phyloP scores from a whole-genome alignment of 1,140 invertebrate genomes.

The Drosophila repletoides region DNA sequence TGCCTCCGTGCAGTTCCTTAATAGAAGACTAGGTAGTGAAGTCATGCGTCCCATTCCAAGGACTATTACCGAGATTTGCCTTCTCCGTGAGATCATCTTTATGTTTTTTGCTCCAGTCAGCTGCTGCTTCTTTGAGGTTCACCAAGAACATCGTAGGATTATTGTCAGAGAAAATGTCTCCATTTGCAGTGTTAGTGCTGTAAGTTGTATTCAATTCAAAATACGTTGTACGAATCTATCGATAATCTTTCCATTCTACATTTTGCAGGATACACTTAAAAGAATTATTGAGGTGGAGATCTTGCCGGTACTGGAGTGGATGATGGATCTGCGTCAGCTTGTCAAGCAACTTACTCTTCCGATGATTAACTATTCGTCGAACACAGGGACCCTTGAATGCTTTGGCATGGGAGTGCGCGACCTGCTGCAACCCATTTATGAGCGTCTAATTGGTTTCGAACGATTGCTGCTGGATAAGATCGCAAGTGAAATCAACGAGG shows the following conservation, averaged over 20 bases:
- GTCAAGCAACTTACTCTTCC: slow-evolving; percentile 21
- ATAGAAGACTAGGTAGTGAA: slow-evolving; percentile 10
- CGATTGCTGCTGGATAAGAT: slow-evolving; percentile 9
- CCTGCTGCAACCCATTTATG: slow-evolving; percentile 52
- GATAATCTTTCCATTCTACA: neutral
- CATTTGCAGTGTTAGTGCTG: slow-evolving; percentile 52
- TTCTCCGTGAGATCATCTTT: slow-evolving; percentile 73
- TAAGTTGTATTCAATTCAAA: too few species aligned
- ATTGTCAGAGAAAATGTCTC: slow-evolving; percentile 45
- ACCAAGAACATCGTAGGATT: slow-evolving; percentile 17
- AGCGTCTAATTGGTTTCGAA: slow-evolving; percentile 51
- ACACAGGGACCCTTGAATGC: slow-evolving; percentile 43
- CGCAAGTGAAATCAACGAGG: neutral
- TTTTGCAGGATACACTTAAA: slow-evolving; percentile 16
- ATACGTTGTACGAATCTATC: too few species aligned
- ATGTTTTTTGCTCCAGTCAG: slow-evolving; percentile 64
- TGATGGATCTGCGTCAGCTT: slow-evolving; percentile 40
- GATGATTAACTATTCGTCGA: neutral
- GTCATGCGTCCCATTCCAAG: slow-evolving; percentile 30
- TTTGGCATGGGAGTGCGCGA: slow-evolving; percentile 60
- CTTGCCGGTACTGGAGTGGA: slow-evolving; percentile 47
- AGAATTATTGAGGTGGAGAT: slow-evolving; percentile 22
- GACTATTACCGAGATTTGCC: slow-evolving; percentile 54
- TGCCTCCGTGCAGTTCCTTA: slow-evolving; percentile 41
- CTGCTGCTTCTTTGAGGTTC: slow-evolving; percentile 69